These are phyloP conservation scores for Megathymus violae DNA, from an alignment of 1,140 invertebrate species.

Conservation along the genomic window DNA sequence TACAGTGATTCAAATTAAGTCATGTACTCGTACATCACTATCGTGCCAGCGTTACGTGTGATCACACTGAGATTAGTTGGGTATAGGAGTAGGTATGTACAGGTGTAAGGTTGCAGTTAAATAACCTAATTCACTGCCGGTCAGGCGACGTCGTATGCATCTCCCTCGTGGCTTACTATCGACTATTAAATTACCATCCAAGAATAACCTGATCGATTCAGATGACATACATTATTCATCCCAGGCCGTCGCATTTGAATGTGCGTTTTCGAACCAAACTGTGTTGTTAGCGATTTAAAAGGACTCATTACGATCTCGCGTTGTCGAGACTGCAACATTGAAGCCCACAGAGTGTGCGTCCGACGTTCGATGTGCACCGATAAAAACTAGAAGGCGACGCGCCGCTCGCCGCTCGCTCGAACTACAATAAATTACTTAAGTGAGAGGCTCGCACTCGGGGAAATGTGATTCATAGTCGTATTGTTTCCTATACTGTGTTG, in stretches of 20 bases:
- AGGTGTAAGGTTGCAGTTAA: slow-evolving; percentile 10
- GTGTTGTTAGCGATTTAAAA: slow-evolving; percentile 18
- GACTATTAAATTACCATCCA: slow-evolving; percentile 12
- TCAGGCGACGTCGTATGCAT: neutral
- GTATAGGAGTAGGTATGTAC: too few species aligned
- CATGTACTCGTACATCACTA: too few species aligned
- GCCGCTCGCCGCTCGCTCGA: neutral
- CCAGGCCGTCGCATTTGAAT: neutral
- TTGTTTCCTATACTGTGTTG: neutral
- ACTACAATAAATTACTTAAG: slow-evolving; percentile 4
- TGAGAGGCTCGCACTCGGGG: slow-evolving; percentile 6
- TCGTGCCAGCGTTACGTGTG: too few species aligned
- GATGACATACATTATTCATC: slow-evolving; percentile 17
- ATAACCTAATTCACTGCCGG: slow-evolving; percentile 15
- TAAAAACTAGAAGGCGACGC: slow-evolving; percentile 16
- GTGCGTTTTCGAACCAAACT: neutral
- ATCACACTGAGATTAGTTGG: too few species aligned
- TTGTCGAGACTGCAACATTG: slow-evolving; percentile 2
- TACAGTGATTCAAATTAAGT: too few species aligned
- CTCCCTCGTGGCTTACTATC: neutral
- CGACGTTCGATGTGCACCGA: neutral
- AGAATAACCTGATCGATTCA: slow-evolving; percentile 10
- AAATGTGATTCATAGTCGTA: slow-evolving; percentile 5
- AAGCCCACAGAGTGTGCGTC: neutral
- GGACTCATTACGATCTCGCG: slow-evolving; percentile 7